Conservation (phyloP, 2,113 vertebrate species). For the Ariopsis seemanni region DNA sequence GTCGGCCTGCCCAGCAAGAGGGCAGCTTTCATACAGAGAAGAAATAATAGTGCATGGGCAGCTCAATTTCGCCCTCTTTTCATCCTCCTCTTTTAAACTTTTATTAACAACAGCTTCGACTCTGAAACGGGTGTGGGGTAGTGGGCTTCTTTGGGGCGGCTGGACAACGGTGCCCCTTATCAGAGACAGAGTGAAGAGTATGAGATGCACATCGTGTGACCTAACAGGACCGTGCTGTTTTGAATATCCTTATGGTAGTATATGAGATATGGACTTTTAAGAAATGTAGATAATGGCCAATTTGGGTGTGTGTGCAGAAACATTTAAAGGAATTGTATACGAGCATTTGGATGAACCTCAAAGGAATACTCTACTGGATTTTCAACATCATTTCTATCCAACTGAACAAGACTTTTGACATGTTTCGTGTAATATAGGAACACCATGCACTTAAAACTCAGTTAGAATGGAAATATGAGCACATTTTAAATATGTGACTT, state of each 20-base stretch:
- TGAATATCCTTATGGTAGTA: conserved; percentile 1
- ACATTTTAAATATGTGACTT: too few species aligned
- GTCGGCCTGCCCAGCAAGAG: conserved; percentile 73
- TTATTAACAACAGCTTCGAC: conserved; percentile 84
- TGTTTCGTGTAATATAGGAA: too few species aligned
- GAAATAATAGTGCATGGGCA: conserved; percentile 79
- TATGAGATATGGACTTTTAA: conserved; percentile 13
- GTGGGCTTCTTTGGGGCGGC: conserved; percentile 42
- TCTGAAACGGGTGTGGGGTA: conserved; percentile 67
- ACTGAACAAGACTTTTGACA: too few species aligned
- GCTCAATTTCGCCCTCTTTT: conserved; percentile 83
- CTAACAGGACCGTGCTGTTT: conserved; percentile 19
- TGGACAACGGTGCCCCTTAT: conserved; percentile 44
- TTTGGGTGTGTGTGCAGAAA: not conserved
- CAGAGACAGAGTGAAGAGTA: conserved; percentile 65
- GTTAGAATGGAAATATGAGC: too few species aligned
- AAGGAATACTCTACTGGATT: not conserved
- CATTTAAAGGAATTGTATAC: not conserved
- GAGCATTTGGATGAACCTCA: not conserved
- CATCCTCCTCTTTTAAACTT: conserved; percentile 81
- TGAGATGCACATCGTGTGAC: not conserved
- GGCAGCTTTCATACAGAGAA: conserved; percentile 81
- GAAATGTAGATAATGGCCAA: conserved; percentile 6
- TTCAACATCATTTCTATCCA: too few species aligned
- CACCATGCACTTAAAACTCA: too few species aligned